These are phyloP conservation scores for Takifugu flavidus DNA, from an alignment of 2,113 vertebrate species.

Conservation along the genomic window DNA sequence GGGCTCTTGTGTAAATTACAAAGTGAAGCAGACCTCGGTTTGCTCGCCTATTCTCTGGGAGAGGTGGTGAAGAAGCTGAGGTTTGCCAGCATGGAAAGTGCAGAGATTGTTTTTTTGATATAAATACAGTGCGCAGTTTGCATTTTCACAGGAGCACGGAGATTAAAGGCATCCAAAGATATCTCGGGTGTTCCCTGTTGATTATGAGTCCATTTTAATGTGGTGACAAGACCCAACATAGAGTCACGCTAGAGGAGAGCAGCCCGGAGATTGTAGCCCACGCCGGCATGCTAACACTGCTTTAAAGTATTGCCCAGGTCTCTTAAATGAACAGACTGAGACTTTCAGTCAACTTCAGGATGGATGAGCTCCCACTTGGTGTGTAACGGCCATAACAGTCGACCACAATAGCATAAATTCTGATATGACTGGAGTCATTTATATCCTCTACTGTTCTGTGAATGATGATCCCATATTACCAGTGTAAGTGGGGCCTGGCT, in stretches of 20 bases:
- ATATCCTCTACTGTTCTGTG: no score
- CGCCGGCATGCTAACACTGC: background rate
- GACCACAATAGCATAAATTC: no score
- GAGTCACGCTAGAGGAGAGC: background rate
- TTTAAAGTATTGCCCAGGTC: no score
- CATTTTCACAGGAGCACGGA: constrained; percentile 22
- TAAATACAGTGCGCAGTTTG: constrained; percentile 19
- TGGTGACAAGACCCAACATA: background rate
- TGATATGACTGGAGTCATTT: no score
- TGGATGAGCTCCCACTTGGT: no score
- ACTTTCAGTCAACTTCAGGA: no score
- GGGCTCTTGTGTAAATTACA: constrained; percentile 73
- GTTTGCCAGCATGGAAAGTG: constrained; percentile 53
- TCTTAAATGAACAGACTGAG: no score
- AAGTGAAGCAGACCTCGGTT: constrained; percentile 51
- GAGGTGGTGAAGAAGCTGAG: constrained; percentile 54
- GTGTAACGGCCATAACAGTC: no score
- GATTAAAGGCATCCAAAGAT: constrained; percentile 38
- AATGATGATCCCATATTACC: no score
- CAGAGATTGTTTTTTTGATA: constrained; percentile 50
- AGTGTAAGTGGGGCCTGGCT: no score
- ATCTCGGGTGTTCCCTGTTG: constrained; percentile 22
- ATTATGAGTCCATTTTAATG: constrained; percentile 5
- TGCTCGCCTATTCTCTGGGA: constrained; percentile 53
- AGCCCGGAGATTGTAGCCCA: background rate